Evolutionary conservation across 1,140 invertebrate genomes (phyloP), one percentile per base, ranked within the genome.

Genomic region (Euschistus heros): DNA sequence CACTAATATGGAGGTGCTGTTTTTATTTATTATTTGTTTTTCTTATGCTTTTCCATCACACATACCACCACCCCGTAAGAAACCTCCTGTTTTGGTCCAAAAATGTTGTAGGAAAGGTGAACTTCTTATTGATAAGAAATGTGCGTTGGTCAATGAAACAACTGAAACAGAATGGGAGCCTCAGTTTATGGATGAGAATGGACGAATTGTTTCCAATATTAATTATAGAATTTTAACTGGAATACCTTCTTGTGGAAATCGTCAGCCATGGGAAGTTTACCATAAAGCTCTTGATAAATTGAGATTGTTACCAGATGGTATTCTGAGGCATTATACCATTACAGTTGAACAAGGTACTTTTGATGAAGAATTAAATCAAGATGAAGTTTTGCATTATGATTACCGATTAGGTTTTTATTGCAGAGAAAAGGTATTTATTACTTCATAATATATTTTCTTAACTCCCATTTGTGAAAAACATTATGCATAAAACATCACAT

Each of bases 61-160:
- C n/a, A 57, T 57, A 57, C 54, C 54, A 3, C 54, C 54, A 24
- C 14, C 18, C 1, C 18, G 54, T 6, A 57, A 27, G 15, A 24
- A 17, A 17, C 13, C 63, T 5, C 15, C 65, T 20, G 57, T 68
- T 17, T 46, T 46, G 68, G 79, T 88, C 55, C 84, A 86, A 67
- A 91, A 91, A 79, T 91, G 89, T 73, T 91, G 89, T 75, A 84
- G 86, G 71, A 73, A 75, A 20, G 77, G 82, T 68, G 85, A 91
- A 73, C 73, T 90, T 30, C 80, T 87, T 69, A 73, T 87, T n/a
- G 84, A 86, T 68, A 77, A 76, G 44, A 74, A 75, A 64, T 89
- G 87, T 73, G 80, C 79, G 69, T 74, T 80, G 67, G 76, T 82
- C 6, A 76, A 81, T 66, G 74, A 81, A 64, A 82, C 81, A 55